Base-by-base conservation (phyloP, 2,888 invertebrate species). In the Ormyrus nitidulus region DNA sequence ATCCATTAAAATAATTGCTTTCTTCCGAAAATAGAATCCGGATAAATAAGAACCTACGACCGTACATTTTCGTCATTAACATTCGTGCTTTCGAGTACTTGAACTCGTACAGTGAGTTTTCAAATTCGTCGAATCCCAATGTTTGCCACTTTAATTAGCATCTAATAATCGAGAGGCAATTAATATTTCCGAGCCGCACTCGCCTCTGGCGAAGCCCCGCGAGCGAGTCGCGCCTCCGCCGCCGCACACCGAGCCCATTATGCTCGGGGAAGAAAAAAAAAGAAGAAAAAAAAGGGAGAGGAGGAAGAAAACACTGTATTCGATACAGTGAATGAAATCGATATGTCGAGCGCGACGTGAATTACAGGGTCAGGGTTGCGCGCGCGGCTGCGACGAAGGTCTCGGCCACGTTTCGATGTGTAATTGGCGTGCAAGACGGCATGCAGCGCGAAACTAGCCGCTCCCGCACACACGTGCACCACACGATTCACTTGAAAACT, bases 361-460 rank as follows among this genome's bases (percentile, higher is more conserved):
- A 76, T 80, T 71, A 76, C 78, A 80, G 82, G 82, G 82, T 82
- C 80, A 82, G 80, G 82, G 80, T 80, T 76, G 65, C 76, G 64
- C 68, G 19, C 8, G 70, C 44, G 10, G n/a, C 59, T 46, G 58
- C 49, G 77, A 65, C 19, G 62, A 80, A 77, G 80, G 75, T 56
- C 82, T 80, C 80, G 77, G 80, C 46, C 77, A 68, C 74, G 73
- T 74, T 77, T 71, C 74, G 66, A 79, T 69, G 49, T 81, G 66
- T 76, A 75, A 79, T 81, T 81, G 77, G 61, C 70, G 70, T 65
- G 19, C 68, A 65, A 51, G 53, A 48, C 69, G 65, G 59, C 61
- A 59, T 70, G 64, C 70, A 69, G 74, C 73, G 51, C 73, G 51
- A 19, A 53, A 19, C 61, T 68, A 1, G 11, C 13, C 8, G 11